These are phyloP conservation scores for Nycticryphes semicollaris DNA, from an alignment of 2,113 vertebrate species.

Conservation along the genomic window DNA sequence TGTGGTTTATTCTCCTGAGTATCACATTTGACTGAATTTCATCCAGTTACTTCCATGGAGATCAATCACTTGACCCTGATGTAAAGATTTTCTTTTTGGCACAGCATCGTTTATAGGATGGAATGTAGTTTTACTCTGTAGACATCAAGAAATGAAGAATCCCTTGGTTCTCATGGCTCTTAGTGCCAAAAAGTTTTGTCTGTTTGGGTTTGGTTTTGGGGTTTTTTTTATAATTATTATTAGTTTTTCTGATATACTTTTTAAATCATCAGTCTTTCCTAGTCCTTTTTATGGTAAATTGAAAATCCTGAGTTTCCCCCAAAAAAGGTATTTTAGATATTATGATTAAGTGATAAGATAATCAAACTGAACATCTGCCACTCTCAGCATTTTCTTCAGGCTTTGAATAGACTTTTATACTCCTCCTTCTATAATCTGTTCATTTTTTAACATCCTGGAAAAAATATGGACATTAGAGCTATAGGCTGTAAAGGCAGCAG, in stretches of 20 bases:
- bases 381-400: background rate
- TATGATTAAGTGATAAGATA: background rate
- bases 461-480: background rate
- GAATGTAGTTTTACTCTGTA: background rate
- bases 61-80: background rate
- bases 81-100: background rate
- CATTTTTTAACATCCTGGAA: background rate
- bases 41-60: background rate
- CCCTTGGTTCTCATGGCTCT: background rate
- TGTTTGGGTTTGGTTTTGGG: background rate
- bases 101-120: background rate
- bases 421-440: background rate
- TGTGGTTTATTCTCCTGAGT: slow-evolving; percentile 7
- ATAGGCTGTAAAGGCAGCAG: background rate
- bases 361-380: background rate
- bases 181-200: background rate
- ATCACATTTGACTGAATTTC: background rate
- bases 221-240: background rate
- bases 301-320: background rate
- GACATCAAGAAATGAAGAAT: background rate
- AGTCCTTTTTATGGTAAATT: background rate
- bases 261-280: background rate
- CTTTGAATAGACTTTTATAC: background rate
- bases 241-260: background rate
- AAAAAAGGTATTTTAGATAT: background rate